Base-by-base conservation (phyloP, 23 tunicate genomes). In the Corella eumyota region DNA sequence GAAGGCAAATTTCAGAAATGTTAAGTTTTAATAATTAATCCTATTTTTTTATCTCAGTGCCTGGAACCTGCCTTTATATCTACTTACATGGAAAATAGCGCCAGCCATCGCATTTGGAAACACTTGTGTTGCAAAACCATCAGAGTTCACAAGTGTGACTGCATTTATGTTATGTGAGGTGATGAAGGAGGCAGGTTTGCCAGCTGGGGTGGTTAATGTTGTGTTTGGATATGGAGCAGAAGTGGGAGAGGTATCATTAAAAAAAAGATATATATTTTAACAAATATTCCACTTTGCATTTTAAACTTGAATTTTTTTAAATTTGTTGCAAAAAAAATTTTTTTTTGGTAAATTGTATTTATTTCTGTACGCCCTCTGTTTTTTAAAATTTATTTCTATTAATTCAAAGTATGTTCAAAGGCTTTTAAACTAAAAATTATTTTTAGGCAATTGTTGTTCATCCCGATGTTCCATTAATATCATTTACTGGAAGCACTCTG, bases 101-200 rank as follows among this genome's bases (percentile, higher is more conserved):
- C 97, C 97, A 25, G 97, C 97, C 1, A 78, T 90, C 49, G 97
- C 97, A 4, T 90, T 79, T 56, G 97, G 97, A n/a, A 90, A 90
- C 56, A 90, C 97, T 3, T 90, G 97, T 50, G 97, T 90, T 25
- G 81, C 86, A 20, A 90, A 90, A 53, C 97, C 97, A 48, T 78
- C 97, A 30, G 88, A 78, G 68, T 20, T 90, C 45, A 90, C 97
- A 5, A 78, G 88, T 53, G 63, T 67, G 24, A 79, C 81, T 45
- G 97, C 97, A 24, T 66, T 45, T 36, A 61, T 56, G 49, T 56
- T 90, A 49, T 84, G 90, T 30, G 71, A 79, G 35, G 36, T 90
- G 5, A 36, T 90, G 15, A 45, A 28, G 4, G 65, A 65, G 51
- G 71, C 97, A 6, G 81, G 69, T 5, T 58, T 90, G 9, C 97